These are phyloP conservation scores for Meloe dianella DNA, from an alignment of 2,888 invertebrate genomes.

Conservation along the genomic window DNA sequence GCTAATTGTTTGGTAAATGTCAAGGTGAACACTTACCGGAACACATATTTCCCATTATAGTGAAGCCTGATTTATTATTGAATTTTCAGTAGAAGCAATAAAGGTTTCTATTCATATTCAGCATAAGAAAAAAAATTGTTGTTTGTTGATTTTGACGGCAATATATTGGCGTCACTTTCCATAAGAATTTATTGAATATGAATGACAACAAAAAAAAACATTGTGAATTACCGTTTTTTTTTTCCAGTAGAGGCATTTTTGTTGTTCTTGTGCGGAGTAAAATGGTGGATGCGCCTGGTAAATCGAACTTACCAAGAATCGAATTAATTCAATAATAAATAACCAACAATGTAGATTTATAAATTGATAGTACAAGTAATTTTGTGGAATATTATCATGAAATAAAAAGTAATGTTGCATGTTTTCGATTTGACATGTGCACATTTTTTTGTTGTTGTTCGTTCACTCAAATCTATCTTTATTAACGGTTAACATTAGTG, in stretches of 20 bases:
- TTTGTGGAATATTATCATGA: no score
- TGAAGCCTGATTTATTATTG: constrained; percentile 5
- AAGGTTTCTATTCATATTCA: not conserved
- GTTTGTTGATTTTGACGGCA: not conserved
- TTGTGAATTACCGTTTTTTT: no score
- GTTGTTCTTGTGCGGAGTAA: no score
- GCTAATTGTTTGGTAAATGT: constrained; percentile 1
- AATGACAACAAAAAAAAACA: no score
- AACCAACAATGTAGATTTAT: no score
- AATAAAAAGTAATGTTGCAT: no score
- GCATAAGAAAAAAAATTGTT: not conserved
- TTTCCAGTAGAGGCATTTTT: no score
- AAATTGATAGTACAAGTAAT: no score
- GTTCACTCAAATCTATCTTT: not conserved
- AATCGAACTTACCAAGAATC: not conserved
- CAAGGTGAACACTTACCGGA: not conserved
- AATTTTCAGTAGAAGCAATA: not conserved
- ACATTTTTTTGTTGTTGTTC: not conserved
- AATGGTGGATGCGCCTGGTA: constrained; percentile 1
- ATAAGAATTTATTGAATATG: not conserved
- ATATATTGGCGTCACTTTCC: not conserved
- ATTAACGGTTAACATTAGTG: not conserved
- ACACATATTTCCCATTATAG: not conserved
- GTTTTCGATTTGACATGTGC: not conserved
- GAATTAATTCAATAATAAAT: no score